A percentile compares a stretch with the other conserved stretches of the same genome.
Conservation (phyloP, 2,113 vertebrate genomes). For the Phrynosoma blainvillii region DNA sequence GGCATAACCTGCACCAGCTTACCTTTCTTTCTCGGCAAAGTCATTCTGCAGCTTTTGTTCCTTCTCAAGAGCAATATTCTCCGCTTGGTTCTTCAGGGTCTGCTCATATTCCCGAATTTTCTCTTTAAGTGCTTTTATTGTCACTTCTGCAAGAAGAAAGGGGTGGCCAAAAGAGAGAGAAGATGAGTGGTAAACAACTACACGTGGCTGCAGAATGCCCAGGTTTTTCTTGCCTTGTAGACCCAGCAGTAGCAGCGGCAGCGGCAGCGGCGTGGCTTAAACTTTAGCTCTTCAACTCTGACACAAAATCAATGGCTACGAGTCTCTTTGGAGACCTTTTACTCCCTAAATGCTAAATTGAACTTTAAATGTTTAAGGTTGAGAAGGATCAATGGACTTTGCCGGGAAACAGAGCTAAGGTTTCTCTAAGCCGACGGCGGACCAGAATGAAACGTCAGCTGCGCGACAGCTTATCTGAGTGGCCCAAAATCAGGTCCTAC, state of each 20-base stretch:
- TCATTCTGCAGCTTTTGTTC: constrained; percentile 96
- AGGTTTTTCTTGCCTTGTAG: constrained; percentile 65
- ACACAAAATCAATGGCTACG: constrained; percentile 96
- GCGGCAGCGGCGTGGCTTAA: constrained; percentile 90
- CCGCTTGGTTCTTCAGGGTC: constrained; percentile 94
- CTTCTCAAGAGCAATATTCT: constrained; percentile 95
- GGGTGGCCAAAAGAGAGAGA: constrained; percentile 54
- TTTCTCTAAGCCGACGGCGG: constrained; percentile 67
- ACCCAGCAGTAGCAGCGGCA: constrained; percentile 32
- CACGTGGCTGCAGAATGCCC: constrained; percentile 60
- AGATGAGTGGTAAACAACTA: constrained; percentile 69
- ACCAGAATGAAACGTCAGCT: constrained; percentile 73
- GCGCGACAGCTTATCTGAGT: constrained; percentile 84
- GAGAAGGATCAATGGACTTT: constrained; percentile 92
- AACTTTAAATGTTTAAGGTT: constrained; percentile 96
- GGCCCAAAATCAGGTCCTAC: constrained; percentile 78
- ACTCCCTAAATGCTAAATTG: constrained; percentile 98
- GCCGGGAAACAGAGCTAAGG: constrained; percentile 74
- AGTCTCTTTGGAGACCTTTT: constrained; percentile 94
- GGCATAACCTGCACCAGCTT: constrained; percentile 32
- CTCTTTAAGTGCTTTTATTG: constrained; percentile 98
- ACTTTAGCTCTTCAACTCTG: constrained; percentile 88
- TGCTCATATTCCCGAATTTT: constrained; percentile 98
- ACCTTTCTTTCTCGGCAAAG: constrained; percentile 98
- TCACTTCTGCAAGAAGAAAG: constrained; percentile 84